phyloP scores from a whole-genome alignment of 1,140 invertebrate species.

The Propsilocerus akamusi region DNA sequence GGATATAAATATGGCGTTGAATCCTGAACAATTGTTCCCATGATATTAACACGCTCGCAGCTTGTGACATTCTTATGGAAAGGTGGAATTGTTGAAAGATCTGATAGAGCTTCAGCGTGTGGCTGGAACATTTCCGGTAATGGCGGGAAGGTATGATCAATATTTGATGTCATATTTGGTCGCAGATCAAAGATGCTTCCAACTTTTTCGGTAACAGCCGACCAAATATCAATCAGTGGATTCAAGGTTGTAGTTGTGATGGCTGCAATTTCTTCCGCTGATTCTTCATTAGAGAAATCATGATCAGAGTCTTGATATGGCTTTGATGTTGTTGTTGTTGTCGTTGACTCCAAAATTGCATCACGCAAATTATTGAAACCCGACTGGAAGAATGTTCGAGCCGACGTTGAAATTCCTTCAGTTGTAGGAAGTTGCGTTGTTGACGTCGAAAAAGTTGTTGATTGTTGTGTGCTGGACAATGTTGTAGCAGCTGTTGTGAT shows the following conservation, averaged over 20 bases:
- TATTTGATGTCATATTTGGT: neutral
- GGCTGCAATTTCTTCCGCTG: neutral
- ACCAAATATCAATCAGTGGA: neutral
- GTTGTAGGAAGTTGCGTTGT: slow-evolving; percentile 12
- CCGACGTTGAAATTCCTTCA: neutral
- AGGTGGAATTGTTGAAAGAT: neutral
- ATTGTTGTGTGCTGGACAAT: slow-evolving; percentile 24
- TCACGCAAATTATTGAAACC: slow-evolving; percentile 6
- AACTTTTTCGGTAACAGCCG: neutral
- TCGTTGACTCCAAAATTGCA: slow-evolving; percentile 9
- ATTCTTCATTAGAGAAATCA: no score
- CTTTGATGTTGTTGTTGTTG: slow-evolving; percentile 13
- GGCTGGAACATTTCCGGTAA: slow-evolving; percentile 24
- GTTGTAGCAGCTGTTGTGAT: slow-evolving; percentile 20
- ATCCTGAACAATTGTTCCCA: slow-evolving; percentile 82
- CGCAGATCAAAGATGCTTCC: neutral
- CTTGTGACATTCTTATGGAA: slow-evolving; percentile 25
- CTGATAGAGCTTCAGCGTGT: neutral
- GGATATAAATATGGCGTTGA: slow-evolving; percentile 86
- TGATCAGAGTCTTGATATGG: slow-evolving; percentile 14
- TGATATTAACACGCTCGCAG: slow-evolving; percentile 71
- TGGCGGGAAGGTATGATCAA: slow-evolving; percentile 14
- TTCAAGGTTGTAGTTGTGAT: slow-evolving; percentile 9
- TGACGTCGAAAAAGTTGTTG: slow-evolving; percentile 16
- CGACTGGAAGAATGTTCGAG: neutral